Evolutionary conservation across 2,888 invertebrate genomes (phyloP).

Genomic region (Trachelus iudaicus): DNA sequence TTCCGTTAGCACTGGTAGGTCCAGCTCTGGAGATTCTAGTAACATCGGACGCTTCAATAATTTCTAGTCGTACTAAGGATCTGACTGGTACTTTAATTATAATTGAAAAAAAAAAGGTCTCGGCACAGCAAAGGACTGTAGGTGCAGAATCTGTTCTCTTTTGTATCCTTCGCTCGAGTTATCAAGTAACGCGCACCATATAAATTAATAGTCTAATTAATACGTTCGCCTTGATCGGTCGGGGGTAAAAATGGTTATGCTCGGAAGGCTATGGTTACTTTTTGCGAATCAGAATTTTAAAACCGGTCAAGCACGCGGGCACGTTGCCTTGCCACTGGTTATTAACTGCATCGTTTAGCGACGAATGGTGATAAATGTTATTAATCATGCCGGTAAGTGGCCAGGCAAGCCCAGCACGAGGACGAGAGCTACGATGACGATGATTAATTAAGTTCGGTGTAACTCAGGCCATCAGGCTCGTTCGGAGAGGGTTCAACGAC

Average conservation of each 20-base stretch:
- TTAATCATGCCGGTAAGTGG: conserved; percentile 31
- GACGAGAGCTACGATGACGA: not conserved
- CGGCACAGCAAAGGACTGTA: not conserved
- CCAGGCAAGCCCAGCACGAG: not conserved
- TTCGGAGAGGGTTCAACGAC: not conserved
- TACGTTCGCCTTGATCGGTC: not conserved
- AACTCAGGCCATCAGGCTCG: not conserved
- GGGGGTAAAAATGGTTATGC: not conserved
- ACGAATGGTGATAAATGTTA: conserved; percentile 28
- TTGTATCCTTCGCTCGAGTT: not conserved
- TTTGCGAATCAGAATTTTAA: not conserved
- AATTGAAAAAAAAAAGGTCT: not conserved
- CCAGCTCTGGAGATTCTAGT: not conserved
- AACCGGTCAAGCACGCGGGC: not conserved
- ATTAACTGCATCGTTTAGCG: not conserved
- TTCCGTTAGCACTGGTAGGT: not conserved
- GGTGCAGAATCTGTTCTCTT: not conserved
- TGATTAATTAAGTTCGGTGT: not conserved
- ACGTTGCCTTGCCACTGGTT: not conserved
- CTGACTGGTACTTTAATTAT: not conserved
- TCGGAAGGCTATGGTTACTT: not conserved
- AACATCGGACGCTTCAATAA: not conserved
- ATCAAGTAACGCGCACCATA: not conserved
- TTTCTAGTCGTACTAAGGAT: not conserved
- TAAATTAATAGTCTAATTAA: not conserved